These are phyloP conservation scores for Pteronura brasiliensis DNA, from an alignment of 2,113 vertebrate species.

Conservation along the genomic window DNA sequence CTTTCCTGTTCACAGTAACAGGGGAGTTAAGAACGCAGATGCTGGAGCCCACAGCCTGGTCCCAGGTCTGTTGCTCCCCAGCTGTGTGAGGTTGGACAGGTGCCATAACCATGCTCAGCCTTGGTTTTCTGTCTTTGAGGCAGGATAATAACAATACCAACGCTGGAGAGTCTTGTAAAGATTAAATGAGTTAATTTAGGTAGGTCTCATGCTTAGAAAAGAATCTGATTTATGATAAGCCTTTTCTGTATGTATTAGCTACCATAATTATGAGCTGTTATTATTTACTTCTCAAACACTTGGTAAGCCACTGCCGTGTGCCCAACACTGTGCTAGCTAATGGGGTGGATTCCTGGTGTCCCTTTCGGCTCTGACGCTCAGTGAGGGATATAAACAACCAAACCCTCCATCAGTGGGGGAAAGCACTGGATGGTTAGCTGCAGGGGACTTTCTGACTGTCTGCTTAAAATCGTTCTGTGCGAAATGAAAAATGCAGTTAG, in stretches of 20 bases:
- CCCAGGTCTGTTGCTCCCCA: not conserved
- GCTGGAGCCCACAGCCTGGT: not conserved
- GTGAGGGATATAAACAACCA: slow-evolving; percentile 12
- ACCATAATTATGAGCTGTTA: not conserved
- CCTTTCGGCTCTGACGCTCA: not conserved
- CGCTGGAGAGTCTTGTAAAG: not conserved
- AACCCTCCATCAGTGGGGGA: not conserved
- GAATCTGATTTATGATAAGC: not conserved
- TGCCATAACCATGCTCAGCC: not conserved
- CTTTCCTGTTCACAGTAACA: not conserved
- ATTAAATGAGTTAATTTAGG: not conserved
- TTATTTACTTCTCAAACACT: slow-evolving; percentile 21
- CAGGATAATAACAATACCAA: not conserved
- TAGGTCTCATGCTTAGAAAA: not conserved
- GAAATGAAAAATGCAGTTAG: slow-evolving; percentile 71
- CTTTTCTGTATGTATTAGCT: not conserved
- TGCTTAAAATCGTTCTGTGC: slow-evolving; percentile 54
- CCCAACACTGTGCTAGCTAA: not conserved
- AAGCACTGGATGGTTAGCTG: slow-evolving; percentile 26
- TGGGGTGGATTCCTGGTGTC: not conserved
- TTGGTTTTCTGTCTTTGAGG: not conserved
- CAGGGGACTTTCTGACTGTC: slow-evolving; percentile 36
- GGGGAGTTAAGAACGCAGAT: not conserved
- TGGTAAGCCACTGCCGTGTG: not conserved
- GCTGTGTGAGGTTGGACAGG: not conserved